Evolutionary conservation across 2,797 vertebrate genomes (phyloP), one percentile per base, ranked within the genome.

Genomic region (Cossypha heuglini): DNA sequence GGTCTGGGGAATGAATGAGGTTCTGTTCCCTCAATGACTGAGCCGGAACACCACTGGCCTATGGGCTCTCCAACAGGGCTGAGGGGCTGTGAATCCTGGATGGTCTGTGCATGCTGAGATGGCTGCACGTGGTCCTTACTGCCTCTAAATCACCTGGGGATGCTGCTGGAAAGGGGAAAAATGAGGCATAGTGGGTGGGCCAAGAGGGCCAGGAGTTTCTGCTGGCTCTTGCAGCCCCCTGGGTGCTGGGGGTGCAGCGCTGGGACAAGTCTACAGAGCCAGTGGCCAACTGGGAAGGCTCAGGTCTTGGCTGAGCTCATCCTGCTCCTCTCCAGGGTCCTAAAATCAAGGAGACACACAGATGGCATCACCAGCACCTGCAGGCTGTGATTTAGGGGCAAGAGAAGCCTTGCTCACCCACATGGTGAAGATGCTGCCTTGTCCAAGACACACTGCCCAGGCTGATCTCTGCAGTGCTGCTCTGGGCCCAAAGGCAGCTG

Each of bases 61-160:
- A 0, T 16, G 24, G 45, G 19, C 17, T 89, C 8, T 55, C 35
- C 2, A 6, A 2, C 1, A 3, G 25, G 31, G 17, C 45, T 5
- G 26, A 64, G 61, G 0, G 1, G 38, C n/a, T 49, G 29, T 19
- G 22, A 64, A 20, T 31, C 20, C 54, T 13, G 26, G 3, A 0
- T 8, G 25, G 46, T 45, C 49, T 81, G 25, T 37, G 40, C 71
- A 58, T 11, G 21, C 31, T 71, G 46, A 43, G 55, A 26, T 25
- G 4, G 40, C 43, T 55, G 40, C 33, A 29, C 14, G 16, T 9
- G 11, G 45, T 63, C 45, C 18, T 76, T 26, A 22, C 37, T 51
- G 48, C n/a, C n/a, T 11, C 51, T 54, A 40, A 86, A 46, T 29
- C 64, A 71, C 16, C 43, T 28, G 16, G 3, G 9, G 2, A n/a